phyloP scores from a whole-genome alignment of 2,113 vertebrate genomes.

The Glareola pratincola region DNA sequence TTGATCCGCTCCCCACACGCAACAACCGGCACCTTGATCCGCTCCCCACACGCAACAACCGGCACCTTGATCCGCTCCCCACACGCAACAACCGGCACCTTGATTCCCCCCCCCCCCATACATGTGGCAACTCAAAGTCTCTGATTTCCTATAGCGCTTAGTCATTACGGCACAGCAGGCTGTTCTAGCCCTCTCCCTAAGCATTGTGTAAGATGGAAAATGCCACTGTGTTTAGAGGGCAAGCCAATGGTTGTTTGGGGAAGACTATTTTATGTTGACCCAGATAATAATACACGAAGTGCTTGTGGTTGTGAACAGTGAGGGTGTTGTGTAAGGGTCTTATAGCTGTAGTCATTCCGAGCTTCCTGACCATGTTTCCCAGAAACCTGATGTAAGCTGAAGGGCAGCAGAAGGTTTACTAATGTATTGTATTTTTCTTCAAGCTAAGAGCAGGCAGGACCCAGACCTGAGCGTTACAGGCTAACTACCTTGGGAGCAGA shows the following conservation, averaged over 20 bases:
- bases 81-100: accelerated
- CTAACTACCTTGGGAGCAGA: not conserved
- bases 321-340: not conserved
- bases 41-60: accelerated
- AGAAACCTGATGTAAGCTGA: not conserved
- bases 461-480: not conserved
- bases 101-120: accelerated
- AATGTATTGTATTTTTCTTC: not conserved
- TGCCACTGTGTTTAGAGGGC: not conserved
- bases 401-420: not conserved
- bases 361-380: not conserved
- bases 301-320: not conserved
- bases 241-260: not conserved
- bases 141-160: not conserved
- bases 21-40: accelerated
- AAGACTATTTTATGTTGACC: not conserved
- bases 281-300: not conserved
- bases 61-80: accelerated
- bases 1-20: accelerated
- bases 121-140: accelerated
- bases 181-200: not conserved
- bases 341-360: not conserved
- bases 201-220: not conserved
- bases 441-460: not conserved
- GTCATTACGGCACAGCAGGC: not conserved